phyloP scores from a whole-genome alignment of 2,113 vertebrate genomes.

The Lonchura striata region DNA sequence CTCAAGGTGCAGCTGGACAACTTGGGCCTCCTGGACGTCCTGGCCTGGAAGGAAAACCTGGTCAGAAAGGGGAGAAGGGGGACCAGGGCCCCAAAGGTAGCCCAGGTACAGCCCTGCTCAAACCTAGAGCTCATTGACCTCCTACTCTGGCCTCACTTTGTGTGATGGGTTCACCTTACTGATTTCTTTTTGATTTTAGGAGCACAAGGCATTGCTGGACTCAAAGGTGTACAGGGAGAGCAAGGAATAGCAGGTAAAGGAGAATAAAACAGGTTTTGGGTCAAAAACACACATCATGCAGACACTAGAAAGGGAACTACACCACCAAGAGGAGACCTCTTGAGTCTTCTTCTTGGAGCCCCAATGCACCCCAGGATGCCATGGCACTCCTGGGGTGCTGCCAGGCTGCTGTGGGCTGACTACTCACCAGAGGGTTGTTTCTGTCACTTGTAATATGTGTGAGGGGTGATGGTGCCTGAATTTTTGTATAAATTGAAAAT shows the following conservation, averaged over 20 bases:
- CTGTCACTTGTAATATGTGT: background rate
- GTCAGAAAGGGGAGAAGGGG: slow-evolving; percentile 71
- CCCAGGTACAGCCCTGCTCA: slow-evolving; percentile 26
- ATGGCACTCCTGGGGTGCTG: background rate
- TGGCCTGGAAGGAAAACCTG: slow-evolving; percentile 29
- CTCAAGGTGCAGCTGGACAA: slow-evolving; percentile 58
- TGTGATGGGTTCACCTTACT: background rate
- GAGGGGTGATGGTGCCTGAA: background rate
- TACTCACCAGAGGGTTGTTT: background rate
- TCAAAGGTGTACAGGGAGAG: slow-evolving; percentile 51
- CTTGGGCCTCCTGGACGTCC: slow-evolving; percentile 14
- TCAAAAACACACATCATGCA: background rate
- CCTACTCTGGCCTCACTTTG: background rate
- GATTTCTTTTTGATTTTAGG: slow-evolving; percentile 45
- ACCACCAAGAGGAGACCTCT: background rate
- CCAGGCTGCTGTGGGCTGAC: background rate
- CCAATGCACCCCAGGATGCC: background rate
- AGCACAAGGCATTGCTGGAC: slow-evolving; percentile 41
- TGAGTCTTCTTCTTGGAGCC: background rate
- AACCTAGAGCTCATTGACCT: background rate
- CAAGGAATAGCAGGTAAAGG: background rate
- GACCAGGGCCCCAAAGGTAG: background rate
- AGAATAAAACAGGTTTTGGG: background rate
- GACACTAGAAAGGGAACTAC: background rate
- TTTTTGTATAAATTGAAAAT: background rate